These are phyloP conservation scores for Tachuris rubrigastra DNA, from an alignment of 2,113 vertebrate genomes.

Conservation along the genomic window DNA sequence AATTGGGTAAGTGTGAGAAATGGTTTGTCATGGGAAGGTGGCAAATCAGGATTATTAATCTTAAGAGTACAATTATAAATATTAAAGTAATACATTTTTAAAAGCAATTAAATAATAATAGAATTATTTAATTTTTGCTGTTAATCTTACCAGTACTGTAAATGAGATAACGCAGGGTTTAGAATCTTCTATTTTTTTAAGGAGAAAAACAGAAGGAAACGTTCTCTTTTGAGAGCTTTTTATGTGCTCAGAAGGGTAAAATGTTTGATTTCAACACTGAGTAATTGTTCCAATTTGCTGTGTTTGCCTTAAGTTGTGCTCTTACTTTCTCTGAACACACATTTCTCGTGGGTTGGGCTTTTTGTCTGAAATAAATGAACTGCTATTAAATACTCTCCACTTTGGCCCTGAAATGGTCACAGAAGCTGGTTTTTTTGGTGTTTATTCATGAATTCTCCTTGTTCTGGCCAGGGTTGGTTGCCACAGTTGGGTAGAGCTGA, in stretches of 20 bases:
- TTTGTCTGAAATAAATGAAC: neutral
- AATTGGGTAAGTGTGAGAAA: neutral
- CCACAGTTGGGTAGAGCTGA: neutral
- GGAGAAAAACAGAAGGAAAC: neutral
- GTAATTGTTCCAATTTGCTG: constrained; percentile 15
- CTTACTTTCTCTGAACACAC: neutral
- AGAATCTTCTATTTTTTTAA: neutral
- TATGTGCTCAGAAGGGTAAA: neutral
- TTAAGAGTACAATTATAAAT: constrained; percentile 1
- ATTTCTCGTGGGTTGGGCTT: neutral
- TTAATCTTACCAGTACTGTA: constrained; percentile 5
- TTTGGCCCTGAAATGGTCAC: neutral
- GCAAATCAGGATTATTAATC: neutral
- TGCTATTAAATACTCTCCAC: neutral
- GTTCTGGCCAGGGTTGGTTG: rapidly evolving
- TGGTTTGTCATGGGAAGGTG: neutral
- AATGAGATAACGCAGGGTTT: neutral
- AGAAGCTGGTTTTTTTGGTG: neutral
- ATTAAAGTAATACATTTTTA: neutral
- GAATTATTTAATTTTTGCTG: constrained; percentile 1
- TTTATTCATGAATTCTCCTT: neutral
- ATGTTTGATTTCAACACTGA: neutral
- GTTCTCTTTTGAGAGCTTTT: neutral
- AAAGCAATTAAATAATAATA: constrained; percentile 33
- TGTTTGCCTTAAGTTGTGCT: neutral